Evolutionary conservation across 2,888 invertebrate species (phyloP).

Genomic region (Desoria tigrina): DNA sequence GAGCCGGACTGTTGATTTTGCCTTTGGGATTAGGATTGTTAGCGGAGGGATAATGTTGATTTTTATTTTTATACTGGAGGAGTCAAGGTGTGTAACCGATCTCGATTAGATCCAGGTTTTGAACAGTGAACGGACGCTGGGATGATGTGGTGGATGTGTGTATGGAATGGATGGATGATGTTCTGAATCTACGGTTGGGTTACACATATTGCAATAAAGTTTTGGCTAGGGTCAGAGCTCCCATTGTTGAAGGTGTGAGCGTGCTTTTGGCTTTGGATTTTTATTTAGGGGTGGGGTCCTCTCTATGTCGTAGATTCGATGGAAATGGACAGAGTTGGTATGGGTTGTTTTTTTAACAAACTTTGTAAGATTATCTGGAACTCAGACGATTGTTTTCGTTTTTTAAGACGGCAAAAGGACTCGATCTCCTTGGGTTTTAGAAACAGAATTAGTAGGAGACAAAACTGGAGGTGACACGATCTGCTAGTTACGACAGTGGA

Average conservation of each 20-base stretch:
- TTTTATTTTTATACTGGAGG: neutral
- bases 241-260: slow-evolving; percentile 18
- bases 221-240: slow-evolving; percentile 1
- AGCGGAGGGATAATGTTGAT: neutral
- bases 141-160: too few species aligned
- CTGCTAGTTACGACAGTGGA: too few species aligned
- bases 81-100: slow-evolving; percentile 11
- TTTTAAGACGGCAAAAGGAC: too few species aligned
- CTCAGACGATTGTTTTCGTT: too few species aligned
- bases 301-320: slow-evolving; percentile 1
- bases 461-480: too few species aligned
- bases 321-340: too few species aligned
- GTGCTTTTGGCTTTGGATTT: slow-evolving; percentile 11
- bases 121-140: too few species aligned
- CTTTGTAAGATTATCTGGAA: too few species aligned
- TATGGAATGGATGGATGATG: neutral
- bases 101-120: slow-evolving; percentile 5
- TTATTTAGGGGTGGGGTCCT: neutral
- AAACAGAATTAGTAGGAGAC: too few species aligned
- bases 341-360: too few species aligned
- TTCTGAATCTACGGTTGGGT: slow-evolving; percentile 5
- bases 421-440: too few species aligned
- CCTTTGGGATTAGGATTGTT: slow-evolving; percentile 1
- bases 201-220: neutral
- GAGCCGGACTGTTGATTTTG: too few species aligned